These are phyloP conservation scores for Ptilorrhoa leucosticta DNA, from an alignment of 2,113 vertebrate species.

Conservation along the genomic window DNA sequence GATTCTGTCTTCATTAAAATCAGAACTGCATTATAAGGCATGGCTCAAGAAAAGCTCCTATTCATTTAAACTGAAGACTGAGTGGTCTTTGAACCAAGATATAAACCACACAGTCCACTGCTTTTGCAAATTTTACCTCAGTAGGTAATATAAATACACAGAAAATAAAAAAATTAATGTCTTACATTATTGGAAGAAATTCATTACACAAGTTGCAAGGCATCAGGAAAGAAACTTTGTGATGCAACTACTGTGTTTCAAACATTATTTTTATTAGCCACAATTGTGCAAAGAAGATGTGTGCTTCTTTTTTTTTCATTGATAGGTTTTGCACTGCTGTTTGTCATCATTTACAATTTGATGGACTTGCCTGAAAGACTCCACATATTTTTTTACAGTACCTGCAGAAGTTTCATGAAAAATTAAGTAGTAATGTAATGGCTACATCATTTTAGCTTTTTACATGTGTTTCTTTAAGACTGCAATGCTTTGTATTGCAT, in stretches of 20 bases:
- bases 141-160: background rate
- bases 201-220: background rate
- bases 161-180: background rate
- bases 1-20: background rate
- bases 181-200: background rate
- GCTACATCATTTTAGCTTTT: background rate
- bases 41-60: background rate
- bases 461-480: background rate
- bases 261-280: background rate
- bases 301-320: background rate
- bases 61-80: background rate
- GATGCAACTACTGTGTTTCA: background rate
- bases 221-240: background rate
- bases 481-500: background rate
- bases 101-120: background rate
- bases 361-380: background rate
- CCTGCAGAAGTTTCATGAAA: background rate
- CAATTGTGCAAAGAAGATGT: background rate
- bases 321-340: background rate
- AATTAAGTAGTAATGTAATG: background rate
- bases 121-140: background rate
- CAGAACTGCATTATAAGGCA: background rate
- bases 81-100: background rate
- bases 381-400: background rate
- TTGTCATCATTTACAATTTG: background rate